Percentiles rank a stretch among this genome's conserved stretches.
Evolutionary conservation across 2,113 vertebrate species (phyloP).

Genomic region (Tetraodon nigroviridis): DNA sequence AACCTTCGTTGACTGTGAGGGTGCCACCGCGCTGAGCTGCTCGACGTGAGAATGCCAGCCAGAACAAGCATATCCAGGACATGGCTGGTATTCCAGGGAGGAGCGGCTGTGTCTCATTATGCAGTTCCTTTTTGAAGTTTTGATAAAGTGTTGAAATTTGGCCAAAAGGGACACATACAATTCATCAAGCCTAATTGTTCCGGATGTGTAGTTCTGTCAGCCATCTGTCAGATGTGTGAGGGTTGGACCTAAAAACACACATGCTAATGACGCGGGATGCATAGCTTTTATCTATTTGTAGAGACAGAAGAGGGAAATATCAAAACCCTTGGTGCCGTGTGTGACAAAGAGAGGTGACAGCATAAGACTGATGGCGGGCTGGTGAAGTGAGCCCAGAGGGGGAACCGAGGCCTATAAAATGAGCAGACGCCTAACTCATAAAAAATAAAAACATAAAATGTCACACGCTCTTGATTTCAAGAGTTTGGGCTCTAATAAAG

Average conservation of each 20-base stretch:
- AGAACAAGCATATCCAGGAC: conserved; percentile 1
- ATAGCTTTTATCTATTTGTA: conserved; percentile 60
- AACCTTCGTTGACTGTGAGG: background rate
- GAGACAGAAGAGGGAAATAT: conserved; percentile 54
- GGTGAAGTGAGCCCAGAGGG: conserved; percentile 66
- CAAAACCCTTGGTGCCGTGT: conserved; percentile 48
- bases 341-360: conserved; percentile 57
- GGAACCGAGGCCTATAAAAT: conserved; percentile 66
- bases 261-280: conserved; percentile 60
- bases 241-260: conserved; percentile 44
- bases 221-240: conserved; percentile 46
- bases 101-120: conserved; percentile 45
- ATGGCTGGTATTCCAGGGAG: conserved; percentile 29
- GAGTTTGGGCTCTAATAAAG: conserved; percentile 74
- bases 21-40: conserved; percentile 8
- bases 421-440: conserved; percentile 70
- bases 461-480: conserved; percentile 79
- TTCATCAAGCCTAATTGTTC: conserved; percentile 63
- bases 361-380: conserved; percentile 55
- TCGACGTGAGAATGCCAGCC: conserved; percentile 16
- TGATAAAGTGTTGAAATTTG: conserved; percentile 54
- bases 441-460: conserved; percentile 81
- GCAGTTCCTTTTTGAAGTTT: conserved; percentile 60
- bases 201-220: conserved; percentile 45
- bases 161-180: conserved; percentile 57